Evolutionary conservation across 2,888 invertebrate species (phyloP).

Genomic region (Vannuccia rotundouncinata): DNA sequence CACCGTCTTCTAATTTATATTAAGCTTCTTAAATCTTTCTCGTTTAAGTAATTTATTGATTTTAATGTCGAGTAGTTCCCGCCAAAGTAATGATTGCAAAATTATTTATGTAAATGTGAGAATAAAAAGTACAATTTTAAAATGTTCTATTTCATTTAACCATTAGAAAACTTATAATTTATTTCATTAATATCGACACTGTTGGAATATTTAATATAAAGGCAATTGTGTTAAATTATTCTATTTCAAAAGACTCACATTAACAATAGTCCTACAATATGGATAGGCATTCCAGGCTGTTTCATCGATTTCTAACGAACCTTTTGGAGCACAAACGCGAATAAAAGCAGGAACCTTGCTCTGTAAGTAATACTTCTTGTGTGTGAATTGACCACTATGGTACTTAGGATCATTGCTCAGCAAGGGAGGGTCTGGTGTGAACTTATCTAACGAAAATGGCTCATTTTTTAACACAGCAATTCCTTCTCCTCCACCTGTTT

Average conservation of each 20-base stretch:
- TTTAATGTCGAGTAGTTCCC: too few relatives aligned
- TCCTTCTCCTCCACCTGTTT: constrained; percentile 68
- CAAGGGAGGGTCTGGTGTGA: constrained; percentile 61
- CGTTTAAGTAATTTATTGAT: too few relatives aligned
- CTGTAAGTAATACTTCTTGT: constrained; percentile 91
- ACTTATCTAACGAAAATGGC: constrained; percentile 64
- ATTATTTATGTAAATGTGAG: too few relatives aligned
- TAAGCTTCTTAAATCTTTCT: too few relatives aligned
- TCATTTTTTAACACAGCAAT: constrained; percentile 87
- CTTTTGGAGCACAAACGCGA: constrained; percentile 83
- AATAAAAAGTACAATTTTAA: too few relatives aligned
- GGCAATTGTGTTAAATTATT: background rate
- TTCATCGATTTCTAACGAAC: constrained; percentile 89
- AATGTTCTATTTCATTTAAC: too few relatives aligned
- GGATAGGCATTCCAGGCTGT: constrained; percentile 99
- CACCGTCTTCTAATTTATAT: too few relatives aligned
- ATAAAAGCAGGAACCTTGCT: constrained; percentile 92
- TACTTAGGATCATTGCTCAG: constrained; percentile 63
- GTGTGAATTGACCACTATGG: constrained; percentile 91
- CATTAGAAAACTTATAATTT: too few relatives aligned
- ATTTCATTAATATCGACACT: too few relatives aligned
- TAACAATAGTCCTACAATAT: constrained; percentile 77
- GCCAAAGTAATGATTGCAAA: too few relatives aligned
- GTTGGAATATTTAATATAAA: too few relatives aligned
- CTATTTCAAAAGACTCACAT: background rate